Evolutionary conservation across 2,888 invertebrate genomes (phyloP), one percentile per base, ranked within the genome.

Genomic region (Drosophila affinis): DNA sequence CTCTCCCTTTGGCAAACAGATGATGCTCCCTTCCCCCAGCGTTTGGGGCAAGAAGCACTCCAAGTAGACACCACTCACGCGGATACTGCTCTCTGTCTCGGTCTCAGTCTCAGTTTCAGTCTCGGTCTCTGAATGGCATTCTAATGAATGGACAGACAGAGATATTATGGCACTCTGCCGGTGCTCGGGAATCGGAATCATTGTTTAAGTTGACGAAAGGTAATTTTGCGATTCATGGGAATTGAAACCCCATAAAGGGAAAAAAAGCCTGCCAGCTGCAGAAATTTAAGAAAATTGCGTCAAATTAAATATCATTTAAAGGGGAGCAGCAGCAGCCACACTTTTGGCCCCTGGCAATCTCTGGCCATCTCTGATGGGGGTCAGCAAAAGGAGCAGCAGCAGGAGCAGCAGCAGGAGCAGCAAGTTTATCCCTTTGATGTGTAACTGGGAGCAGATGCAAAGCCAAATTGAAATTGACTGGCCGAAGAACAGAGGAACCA

Each of bases 81-180:
- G 21, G 24, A 18, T 48, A 6, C 29, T 27, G 9, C 29, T 21
- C n/a, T 6, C 14, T 10, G 24, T 5, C 24, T 24, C 24, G 2
- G 21, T 27, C 27, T 27, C 27, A 27, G 27, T 27, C 27, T 27
- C 27, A 27, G 27, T 27, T 5, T 6, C 27, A 1, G 27, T 27
- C 27, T 6, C 27, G 2, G 9, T 29, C 29, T 29, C 29, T 21
- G 60, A 32, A 45, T 61, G 60, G 48, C 21, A 29, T 32, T 24
- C 67, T 65, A 67, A 68, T 67, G 69, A 67, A 65, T 65, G 34
- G 63, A 51, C 44, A 62, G 63, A 51, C 44, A 51, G 63, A 51
- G 32, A 51, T 24, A 62, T 62, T 18, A 32, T 24, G 45, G 24
- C 17, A 62, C 17, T 17, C 3, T 12, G 3, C 3, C 14, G 10